A percentile compares a stretch with the other conserved stretches of the same genome.
Evolutionary conservation across 2,797 vertebrate species (phyloP).

Genomic region (Sus cebifrons): DNA sequence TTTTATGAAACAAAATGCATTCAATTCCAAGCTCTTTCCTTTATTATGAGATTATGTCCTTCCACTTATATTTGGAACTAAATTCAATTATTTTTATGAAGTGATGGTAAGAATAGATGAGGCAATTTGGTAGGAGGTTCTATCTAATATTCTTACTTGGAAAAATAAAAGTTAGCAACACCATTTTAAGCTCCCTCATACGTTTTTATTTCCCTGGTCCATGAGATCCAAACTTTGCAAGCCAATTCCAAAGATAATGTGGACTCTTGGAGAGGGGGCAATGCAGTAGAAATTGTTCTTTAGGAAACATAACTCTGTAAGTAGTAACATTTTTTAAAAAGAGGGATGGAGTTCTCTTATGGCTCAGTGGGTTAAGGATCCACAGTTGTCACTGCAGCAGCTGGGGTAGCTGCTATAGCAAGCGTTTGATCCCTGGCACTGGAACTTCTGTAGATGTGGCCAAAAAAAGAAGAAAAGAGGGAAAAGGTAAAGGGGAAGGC

Average conservation of each 20-base stretch:
- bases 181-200: neutral
- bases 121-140: neutral
- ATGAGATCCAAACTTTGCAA: neutral
- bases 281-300: neutral
- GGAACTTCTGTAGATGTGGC: too few species aligned
- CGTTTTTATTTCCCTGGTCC: neutral
- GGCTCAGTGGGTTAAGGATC: too few species aligned
- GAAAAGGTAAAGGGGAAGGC: neutral
- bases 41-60: slow-evolving; percentile 1
- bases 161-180: neutral
- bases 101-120: neutral
- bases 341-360: too few species aligned
- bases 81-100: neutral
- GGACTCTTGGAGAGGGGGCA: neutral
- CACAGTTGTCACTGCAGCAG: too few species aligned
- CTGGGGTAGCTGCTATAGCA: too few species aligned
- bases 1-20: neutral
- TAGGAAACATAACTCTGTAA: neutral
- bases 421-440: too few species aligned
- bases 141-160: slow-evolving; percentile 13
- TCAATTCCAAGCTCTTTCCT: neutral
- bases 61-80: slow-evolving; percentile 54
- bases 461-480: neutral
- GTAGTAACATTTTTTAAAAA: neutral
- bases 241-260: neutral